Evolutionary conservation across 2,888 invertebrate genomes (phyloP), one percentile per base, ranked within the genome.

Genomic region (Rhagonycha lutea): DNA sequence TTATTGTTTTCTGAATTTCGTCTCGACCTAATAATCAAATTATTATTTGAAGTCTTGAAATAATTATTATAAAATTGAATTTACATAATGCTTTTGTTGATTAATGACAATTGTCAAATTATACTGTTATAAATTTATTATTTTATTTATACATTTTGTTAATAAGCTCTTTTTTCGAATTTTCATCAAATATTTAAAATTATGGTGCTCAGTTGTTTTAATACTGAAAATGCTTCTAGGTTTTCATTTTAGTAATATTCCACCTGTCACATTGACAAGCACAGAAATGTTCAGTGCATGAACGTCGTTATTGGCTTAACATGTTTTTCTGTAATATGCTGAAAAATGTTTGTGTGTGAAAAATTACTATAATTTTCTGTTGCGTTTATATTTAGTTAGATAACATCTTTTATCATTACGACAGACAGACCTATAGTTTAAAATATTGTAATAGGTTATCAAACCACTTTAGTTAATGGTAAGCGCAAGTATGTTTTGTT

Each of bases 191-290:
- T 5, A 47, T 47, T n/a, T 47, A 47, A 47, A 47, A 47, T 61
- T 73, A 69, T 9, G 62, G 70, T 70, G 68, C 73, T 70, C 76
- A 76, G 76, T 75, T 75, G 75, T 73, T 76, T 76, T 76, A 76
- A 76, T 76, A 76, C 70, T 68, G 24, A 67, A 68, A 73, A 73
- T 61, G 76, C 76, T 73, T 67, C 61, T 72, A 14, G 76, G 76
- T 70, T 76, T 75, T 73, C 70, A 73, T 76, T 69, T 47, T 32
- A 67, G 73, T 73, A 70, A 47, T 70, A 68, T 70, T 70, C 76
- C 76, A 76, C 76, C 76, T 76, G 76, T 76, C 47, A 47, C 47
- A 73, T 70, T 76, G 76, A 73, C 72, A 75, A 70, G 72, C 71
- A 71, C 63, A 68, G 76, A 76, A 76, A 73, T 74, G 65, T 74